Evolutionary conservation across 1,140 invertebrate genomes (phyloP), one percentile per base, ranked within the genome.

Genomic region (Bombus balteatus): DNA sequence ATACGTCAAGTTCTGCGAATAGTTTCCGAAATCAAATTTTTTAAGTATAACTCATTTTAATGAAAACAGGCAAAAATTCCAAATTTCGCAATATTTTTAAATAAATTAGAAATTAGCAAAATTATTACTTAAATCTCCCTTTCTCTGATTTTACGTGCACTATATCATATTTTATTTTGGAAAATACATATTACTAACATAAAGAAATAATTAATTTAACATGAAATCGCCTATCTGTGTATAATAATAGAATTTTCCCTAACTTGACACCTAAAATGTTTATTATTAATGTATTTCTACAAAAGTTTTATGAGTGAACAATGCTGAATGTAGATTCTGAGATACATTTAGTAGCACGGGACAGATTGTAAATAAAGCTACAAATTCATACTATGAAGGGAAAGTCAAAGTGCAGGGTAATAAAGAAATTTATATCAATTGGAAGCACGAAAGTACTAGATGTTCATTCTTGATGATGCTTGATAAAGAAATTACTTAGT

Each of bases 291-390:
- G 13, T 78, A 57, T 76, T 12, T 43, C 28, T 53, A 22, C 28
- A 34, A 77, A 28, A 65, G 62, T 34, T 76, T 53, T 78, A 75
- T 43, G 43, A 80, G n/a, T 32, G 32, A 37, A 65, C 41, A 76
- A n/a, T 78, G 39, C 66, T 62, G 18, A 68, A 8, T 34, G 39
- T 39, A 75, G 74, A 37, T 79, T 53, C 47, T n/a, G 34, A 73
- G 47, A 77, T 32, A 88, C 73, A 90, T 57, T 74, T 66, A 89
- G 34, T 71, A 66, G 70, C 32, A 62, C 65, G 73, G 65, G 85
- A 32, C 10, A 87, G 25, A 28, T 68, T 37, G 53, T 39, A 83
- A 84, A 80, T n/a, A 87, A 68, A 70, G 32, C 43, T 79, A 89
- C n/a, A 73, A 77, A 71, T 75, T 74, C 18, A 53, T 76, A 75